These are phyloP conservation scores for Noctua janthe DNA, from an alignment of 2,888 invertebrate genomes.

Conservation along the genomic window DNA sequence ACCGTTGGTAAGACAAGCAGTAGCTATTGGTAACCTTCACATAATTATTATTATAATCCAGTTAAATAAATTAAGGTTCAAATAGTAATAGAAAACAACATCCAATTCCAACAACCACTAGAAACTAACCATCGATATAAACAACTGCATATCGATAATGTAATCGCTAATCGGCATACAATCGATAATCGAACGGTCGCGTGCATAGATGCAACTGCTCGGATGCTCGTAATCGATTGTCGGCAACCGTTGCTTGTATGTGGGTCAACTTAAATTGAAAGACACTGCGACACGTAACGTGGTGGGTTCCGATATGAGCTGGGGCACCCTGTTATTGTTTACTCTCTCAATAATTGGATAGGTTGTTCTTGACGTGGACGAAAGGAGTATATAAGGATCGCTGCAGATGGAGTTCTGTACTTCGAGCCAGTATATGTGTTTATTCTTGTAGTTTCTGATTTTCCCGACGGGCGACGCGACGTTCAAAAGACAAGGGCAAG, in stretches of 20 bases:
- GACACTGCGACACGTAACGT: slow-evolving; percentile 70
- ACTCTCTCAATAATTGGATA: not conserved
- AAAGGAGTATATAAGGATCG: not conserved
- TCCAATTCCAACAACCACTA: not conserved
- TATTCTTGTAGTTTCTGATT: too few relatives aligned
- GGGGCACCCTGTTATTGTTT: slow-evolving; percentile 11
- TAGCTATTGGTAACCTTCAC: not conserved
- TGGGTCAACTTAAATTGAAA: slow-evolving; percentile 76
- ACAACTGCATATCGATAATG: slow-evolving; percentile 41
- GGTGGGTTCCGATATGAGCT: slow-evolving; percentile 44
- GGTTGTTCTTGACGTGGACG: not conserved
- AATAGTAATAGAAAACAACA: slow-evolving; percentile 6
- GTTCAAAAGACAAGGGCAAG: too few relatives aligned
- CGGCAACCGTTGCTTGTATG: slow-evolving; percentile 64
- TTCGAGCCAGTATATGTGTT: too few relatives aligned
- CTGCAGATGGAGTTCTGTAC: too few relatives aligned
- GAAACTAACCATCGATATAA: slow-evolving; percentile 16
- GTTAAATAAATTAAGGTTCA: not conserved
- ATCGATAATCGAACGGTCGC: slow-evolving; percentile 71
- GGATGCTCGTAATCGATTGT: slow-evolving; percentile 73
- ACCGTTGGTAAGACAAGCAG: not conserved
- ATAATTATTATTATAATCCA: not conserved
- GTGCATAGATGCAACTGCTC: slow-evolving; percentile 75
- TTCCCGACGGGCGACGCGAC: too few relatives aligned
- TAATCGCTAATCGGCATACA: slow-evolving; percentile 56